phyloP scores from a whole-genome alignment of 2,888 invertebrate species.

The Adineta ricciae region DNA sequence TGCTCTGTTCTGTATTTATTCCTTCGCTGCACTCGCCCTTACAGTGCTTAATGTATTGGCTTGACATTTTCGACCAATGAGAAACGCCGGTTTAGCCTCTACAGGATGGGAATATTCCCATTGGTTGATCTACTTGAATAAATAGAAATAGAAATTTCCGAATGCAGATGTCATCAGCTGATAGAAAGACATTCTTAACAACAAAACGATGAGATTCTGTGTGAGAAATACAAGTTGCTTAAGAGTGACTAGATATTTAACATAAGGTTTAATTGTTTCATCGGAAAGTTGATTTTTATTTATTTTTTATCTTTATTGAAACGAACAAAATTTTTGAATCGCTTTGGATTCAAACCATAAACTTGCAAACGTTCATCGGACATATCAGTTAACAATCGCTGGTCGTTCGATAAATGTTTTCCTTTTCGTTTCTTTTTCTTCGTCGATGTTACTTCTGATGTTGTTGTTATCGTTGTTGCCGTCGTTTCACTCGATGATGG shows the following conservation, averaged over 20 bases:
- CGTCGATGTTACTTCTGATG: not conserved
- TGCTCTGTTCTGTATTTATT: constrained; percentile 13
- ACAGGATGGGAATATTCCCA: not conserved
- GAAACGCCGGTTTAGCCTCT: not conserved
- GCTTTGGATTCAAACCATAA: constrained; percentile 60
- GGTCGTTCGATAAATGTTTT: constrained; percentile 34
- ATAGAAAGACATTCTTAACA: not conserved
- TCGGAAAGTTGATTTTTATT: too few relatives aligned
- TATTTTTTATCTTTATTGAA: constrained; percentile 2
- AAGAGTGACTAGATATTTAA: too few relatives aligned
- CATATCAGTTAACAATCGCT: constrained; percentile 47
- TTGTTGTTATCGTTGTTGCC: too few relatives aligned
- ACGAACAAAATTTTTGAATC: constrained; percentile 38
- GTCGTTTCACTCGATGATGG: not conserved
- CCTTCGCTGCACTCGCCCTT: not conserved
- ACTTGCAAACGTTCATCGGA: constrained; percentile 74
- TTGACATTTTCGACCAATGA: not conserved
- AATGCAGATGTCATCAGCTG: not conserved
- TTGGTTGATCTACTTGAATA: not conserved
- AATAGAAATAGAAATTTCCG: not conserved
- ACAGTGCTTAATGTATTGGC: not conserved
- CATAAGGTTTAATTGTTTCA: too few relatives aligned
- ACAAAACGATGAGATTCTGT: too few relatives aligned
- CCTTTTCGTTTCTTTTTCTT: constrained; percentile 35
- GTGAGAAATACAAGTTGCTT: too few relatives aligned